Evolutionary conservation across 2,888 invertebrate genomes (phyloP).

Genomic region (Nowickia ferox): DNA sequence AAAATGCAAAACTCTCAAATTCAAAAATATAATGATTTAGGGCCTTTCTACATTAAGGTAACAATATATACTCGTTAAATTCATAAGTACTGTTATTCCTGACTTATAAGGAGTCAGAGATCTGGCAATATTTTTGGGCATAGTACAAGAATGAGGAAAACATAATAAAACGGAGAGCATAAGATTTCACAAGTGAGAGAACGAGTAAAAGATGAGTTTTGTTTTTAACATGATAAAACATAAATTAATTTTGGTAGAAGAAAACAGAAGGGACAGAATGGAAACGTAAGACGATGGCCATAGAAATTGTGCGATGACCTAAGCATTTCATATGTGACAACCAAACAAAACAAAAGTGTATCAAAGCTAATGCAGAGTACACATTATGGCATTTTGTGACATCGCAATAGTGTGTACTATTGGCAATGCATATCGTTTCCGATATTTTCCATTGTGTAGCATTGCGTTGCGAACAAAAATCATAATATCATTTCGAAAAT

Average conservation of each 20-base stretch:
- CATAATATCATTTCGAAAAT: too few species aligned
- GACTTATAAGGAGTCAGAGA: background rate
- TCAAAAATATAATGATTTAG: too few species aligned
- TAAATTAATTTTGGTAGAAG: slow-evolving; percentile 5
- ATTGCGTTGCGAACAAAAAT: too few species aligned
- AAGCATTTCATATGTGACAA: background rate
- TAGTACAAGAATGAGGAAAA: slow-evolving; percentile 10
- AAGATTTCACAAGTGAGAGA: background rate
- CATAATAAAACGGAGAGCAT: slow-evolving; percentile 15
- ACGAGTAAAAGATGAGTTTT: background rate
- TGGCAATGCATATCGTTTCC: too few species aligned
- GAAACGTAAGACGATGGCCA: background rate
- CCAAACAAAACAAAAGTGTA: background rate
- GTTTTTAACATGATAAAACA: slow-evolving; percentile 12
- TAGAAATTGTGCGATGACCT: background rate
- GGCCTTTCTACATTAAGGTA: too few species aligned
- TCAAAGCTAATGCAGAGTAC: too few species aligned
- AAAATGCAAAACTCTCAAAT: too few species aligned
- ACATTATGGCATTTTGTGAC: too few species aligned
- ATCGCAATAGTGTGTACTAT: too few species aligned
- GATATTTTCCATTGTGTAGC: too few species aligned
- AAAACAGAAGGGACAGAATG: background rate
- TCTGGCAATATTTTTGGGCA: slow-evolving; percentile 43
- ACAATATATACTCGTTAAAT: too few species aligned
- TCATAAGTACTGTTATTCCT: too few species aligned